Percentiles rank a stretch among this genome's conserved stretches.
These are phyloP conservation scores for Kobus ellipsiprymnus DNA, from an alignment of 2,113 vertebrate genomes.

Conservation along the genomic window DNA sequence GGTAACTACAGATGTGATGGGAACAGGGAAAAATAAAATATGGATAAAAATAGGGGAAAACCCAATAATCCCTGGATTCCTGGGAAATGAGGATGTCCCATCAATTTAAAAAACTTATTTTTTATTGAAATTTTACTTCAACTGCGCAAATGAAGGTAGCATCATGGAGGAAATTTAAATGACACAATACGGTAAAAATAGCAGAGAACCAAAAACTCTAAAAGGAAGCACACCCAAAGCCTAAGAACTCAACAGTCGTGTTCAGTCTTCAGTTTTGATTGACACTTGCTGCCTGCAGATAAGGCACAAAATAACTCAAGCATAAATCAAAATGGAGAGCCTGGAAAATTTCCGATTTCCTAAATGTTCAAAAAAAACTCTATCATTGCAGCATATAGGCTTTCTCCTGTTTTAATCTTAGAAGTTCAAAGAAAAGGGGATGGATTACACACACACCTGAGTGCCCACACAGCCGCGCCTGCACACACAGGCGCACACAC, in stretches of 20 bases:
- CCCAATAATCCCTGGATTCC: neutral
- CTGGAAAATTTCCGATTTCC: conserved; percentile 51
- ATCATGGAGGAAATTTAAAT: conserved; percentile 93
- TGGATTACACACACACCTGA: neutral
- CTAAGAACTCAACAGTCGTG: conserved; percentile 82
- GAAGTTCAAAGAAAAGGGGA: conserved; percentile 29
- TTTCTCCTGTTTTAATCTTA: conserved; percentile 52
- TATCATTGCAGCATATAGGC: conserved; percentile 38
- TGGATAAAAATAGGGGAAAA: neutral
- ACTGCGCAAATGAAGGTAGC: conserved; percentile 94
- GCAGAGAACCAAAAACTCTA: conserved; percentile 86
- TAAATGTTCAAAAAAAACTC: conserved; percentile 54
- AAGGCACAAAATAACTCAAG: conserved; percentile 67
- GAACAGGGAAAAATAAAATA: no score
- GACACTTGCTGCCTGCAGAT: conserved; percentile 76
- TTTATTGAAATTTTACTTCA: conserved; percentile 97
- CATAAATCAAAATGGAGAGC: conserved; percentile 59
- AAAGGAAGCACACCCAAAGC: conserved; percentile 80
- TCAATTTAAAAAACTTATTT: neutral
- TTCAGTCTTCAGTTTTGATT: conserved; percentile 78
- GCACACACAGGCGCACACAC: neutral
- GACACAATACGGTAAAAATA: conserved; percentile 86
- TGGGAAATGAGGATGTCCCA: neutral
- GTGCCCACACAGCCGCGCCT: neutral
- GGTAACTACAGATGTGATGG: neutral